A percentile compares a stretch with the other conserved stretches of the same genome.
Evolutionary conservation across 2,888 invertebrate genomes (phyloP).

Genomic region (Pachliopta kotzebuea): DNA sequence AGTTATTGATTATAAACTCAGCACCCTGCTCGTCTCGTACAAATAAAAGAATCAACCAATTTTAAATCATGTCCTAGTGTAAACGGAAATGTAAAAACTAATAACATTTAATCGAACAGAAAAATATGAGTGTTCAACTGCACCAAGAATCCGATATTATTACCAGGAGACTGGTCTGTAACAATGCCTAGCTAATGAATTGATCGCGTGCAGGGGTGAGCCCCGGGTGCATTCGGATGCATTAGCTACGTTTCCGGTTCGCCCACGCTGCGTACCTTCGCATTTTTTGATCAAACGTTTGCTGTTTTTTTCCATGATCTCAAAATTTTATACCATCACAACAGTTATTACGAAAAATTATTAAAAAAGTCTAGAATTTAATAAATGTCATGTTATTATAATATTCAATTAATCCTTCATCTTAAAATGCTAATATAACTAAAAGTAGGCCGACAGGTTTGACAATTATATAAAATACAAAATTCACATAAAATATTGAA

Average conservation of each 20-base stretch:
- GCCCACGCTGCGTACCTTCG: constrained; percentile 36
- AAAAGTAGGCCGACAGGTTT: too few species aligned
- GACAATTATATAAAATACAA: too few species aligned
- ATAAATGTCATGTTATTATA: neutral
- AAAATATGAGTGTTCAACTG: constrained; percentile 25
- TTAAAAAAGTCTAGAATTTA: neutral
- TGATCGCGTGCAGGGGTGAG: constrained; percentile 64
- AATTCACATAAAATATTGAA: too few species aligned
- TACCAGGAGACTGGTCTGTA: constrained; percentile 41
- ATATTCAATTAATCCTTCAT: too few species aligned
- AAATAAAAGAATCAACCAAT: too few species aligned
- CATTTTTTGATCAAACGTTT: constrained; percentile 30
- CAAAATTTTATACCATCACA: neutral
- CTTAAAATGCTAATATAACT: too few species aligned
- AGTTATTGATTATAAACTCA: too few species aligned
- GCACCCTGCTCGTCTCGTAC: too few species aligned
- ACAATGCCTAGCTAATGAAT: constrained; percentile 71
- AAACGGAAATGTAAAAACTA: neutral
- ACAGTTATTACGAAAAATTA: constrained; percentile 19
- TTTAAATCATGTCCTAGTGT: neutral
- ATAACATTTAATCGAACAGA: constrained; percentile 18
- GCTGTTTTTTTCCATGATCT: neutral
- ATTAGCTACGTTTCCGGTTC: constrained; percentile 75
- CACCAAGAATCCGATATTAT: constrained; percentile 33
- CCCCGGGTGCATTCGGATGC: constrained; percentile 75